Evolutionary conservation across 2,113 vertebrate species (phyloP), one percentile per base, ranked within the genome.

Genomic region (Phylloscopus trochilus): DNA sequence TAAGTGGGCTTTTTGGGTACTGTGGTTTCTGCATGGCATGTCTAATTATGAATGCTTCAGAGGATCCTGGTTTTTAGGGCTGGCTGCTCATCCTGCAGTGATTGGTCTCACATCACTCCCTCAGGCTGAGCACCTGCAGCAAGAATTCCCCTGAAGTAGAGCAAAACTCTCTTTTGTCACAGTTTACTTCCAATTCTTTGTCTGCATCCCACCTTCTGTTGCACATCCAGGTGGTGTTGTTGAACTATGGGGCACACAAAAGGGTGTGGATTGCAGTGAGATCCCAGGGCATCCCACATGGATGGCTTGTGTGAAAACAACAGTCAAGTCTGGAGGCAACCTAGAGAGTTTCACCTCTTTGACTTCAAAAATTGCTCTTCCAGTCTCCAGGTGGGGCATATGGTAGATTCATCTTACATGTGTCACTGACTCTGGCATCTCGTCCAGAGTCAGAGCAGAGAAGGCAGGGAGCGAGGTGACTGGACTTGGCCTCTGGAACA

Each of bases 161-260:
- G 39, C 15, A 62, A 47, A 87, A 33, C 16, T 35, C 30, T 35
- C 15, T 46, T 64, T 68, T 87, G 28, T 66, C 62, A 68, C 21
- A 37, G n/a, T 59, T 51, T 74, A 3, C 31, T 91, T 84, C 41
- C 60, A 60, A 2, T 62, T 78, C n/a, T 35, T 11, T 60, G 16
- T 47, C 35, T 58, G 31, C 60, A 67, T 92, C 59, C 47, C 28
- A 31, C 55, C 23, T 63, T 56, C 44, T 76, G 83, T 66, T 81
- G 51, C 33, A 9, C 27, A 18, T 86, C 23, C 39, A 7, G 1
- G 0, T 67, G 59, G 0, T 64, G 67, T 0, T n/a, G 28, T 24
- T 81, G 75, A 59, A 3, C 60, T 37, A 0, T 15, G 66, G 83
- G 62, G 28, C 10, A 4, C 0, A 0, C 63, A n/a, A 2, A 26